Evolutionary conservation across 2,797 vertebrate species (phyloP).

Genomic region (Paramormyrops hopkinsi): DNA sequence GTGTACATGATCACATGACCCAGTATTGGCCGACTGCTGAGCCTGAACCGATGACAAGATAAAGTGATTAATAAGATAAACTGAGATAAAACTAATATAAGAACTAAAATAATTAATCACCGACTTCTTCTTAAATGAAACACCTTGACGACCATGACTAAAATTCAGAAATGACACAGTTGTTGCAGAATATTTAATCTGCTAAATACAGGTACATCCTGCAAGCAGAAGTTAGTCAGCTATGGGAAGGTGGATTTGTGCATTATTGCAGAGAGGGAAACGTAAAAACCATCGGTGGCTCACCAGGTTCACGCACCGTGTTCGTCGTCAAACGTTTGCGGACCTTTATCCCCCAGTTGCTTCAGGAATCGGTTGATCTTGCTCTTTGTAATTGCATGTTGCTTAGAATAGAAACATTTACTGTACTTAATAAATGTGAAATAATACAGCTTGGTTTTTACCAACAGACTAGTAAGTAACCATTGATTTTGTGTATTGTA

Average conservation of each 20-base stretch:
- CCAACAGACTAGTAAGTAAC: not conserved
- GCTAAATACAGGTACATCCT: not conserved
- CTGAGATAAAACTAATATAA: not conserved
- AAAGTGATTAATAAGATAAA: not conserved
- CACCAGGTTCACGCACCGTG: not conserved
- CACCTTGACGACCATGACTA: not conserved
- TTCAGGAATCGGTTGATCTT: not conserved
- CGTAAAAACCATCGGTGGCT: not conserved
- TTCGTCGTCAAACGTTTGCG: not conserved
- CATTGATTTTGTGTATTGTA: not conserved
- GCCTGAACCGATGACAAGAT: not conserved
- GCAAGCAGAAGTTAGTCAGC: not conserved
- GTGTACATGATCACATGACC: not conserved
- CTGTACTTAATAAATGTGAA: not conserved
- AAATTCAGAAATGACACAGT: not conserved
- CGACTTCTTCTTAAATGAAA: not conserved
- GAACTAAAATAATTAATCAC: not conserved
- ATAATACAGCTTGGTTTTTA: not conserved
- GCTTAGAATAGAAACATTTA: not conserved
- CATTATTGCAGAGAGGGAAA: not conserved
- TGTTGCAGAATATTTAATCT: not conserved
- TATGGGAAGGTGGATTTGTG: not conserved
- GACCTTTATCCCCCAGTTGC: not conserved
- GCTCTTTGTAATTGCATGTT: not conserved
- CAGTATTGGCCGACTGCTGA: not conserved